Percentiles rank a stretch among this genome's conserved stretches.
phyloP scores from a whole-genome alignment of 2,888 invertebrate species.

The Synanthedon tipuliformis region DNA sequence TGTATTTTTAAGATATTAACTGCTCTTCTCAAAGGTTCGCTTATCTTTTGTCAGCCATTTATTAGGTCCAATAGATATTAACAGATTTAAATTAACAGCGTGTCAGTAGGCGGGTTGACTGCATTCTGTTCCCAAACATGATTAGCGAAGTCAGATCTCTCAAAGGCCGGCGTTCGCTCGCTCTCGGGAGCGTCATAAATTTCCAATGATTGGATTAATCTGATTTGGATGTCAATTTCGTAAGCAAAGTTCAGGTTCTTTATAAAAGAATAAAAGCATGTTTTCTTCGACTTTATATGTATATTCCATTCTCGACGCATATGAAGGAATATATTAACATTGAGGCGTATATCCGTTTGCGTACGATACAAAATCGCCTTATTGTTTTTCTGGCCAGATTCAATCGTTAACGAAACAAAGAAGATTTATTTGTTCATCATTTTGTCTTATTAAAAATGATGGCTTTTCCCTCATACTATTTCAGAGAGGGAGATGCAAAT shows the following conservation, averaged over 20 bases:
- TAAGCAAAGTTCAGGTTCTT: conserved; percentile 46
- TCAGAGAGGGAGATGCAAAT: conserved; percentile 19
- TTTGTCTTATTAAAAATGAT: conserved; percentile 48
- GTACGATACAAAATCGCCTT: conserved; percentile 21
- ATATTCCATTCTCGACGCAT: conserved; percentile 45
- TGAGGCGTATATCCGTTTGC: conserved; percentile 24
- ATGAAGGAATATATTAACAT: conserved; percentile 46
- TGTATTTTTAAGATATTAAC: too few relatives aligned
- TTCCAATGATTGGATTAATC: conserved; percentile 71
- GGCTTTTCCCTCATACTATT: conserved; percentile 15
- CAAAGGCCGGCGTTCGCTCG: conserved; percentile 46
- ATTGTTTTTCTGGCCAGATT: conserved; percentile 22
- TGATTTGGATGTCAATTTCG: conserved; percentile 70
- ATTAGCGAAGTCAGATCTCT: conserved; percentile 58
- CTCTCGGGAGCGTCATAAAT: conserved; percentile 68
- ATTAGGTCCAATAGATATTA: too few relatives aligned
- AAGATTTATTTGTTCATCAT: conserved; percentile 43
- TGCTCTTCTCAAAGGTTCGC: background rate
- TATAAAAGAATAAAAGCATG: conserved; percentile 58
- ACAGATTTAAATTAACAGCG: background rate
- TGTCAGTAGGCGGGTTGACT: conserved; percentile 18
- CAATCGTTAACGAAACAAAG: conserved; percentile 44
- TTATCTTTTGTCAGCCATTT: background rate
- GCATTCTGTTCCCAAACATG: conserved; percentile 41
- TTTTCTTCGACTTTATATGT: conserved; percentile 36